Conservation (phyloP, 2,888 invertebrate genomes). For the Abscondita cerata region DNA sequence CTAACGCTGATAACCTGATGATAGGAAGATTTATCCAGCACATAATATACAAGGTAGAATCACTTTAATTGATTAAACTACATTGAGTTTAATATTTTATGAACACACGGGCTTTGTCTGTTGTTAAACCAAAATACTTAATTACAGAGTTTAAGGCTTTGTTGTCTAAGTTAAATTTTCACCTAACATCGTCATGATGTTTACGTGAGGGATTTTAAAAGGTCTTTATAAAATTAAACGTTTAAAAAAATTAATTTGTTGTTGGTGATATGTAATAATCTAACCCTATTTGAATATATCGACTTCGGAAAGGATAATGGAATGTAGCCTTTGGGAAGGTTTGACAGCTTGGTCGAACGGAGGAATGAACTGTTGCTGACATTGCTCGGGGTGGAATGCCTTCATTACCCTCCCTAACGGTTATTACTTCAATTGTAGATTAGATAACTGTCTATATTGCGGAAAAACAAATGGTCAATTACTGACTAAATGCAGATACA, state of each 20-base stretch:
- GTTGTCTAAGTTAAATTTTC: not conserved
- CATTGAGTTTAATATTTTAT: constrained; percentile 7
- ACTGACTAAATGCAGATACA: constrained; percentile 6
- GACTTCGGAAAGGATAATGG: constrained; percentile 24
- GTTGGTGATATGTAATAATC: constrained; percentile 11
- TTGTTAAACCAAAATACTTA: not conserved
- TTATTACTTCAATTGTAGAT: constrained; percentile 24
- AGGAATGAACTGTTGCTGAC: constrained; percentile 39
- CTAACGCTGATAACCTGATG: constrained; percentile 31
- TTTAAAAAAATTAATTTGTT: not conserved
- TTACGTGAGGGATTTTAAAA: not conserved
- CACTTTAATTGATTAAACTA: constrained; percentile 16
- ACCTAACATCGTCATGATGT: not conserved
- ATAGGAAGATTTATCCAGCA: constrained; percentile 28
- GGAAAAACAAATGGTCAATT: constrained; percentile 15
- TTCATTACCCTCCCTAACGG: constrained; percentile 33
- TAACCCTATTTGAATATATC: constrained; percentile 19
- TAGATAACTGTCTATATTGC: constrained; percentile 13
- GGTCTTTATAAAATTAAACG: not conserved
- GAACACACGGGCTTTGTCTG: not conserved
- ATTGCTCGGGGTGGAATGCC: constrained; percentile 39
- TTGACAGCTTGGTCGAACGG: constrained; percentile 38
- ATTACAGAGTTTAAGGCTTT: not conserved
- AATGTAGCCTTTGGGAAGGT: constrained; percentile 36
- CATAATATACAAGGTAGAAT: constrained; percentile 20